These are phyloP conservation scores for Rhodinocichla rosea DNA, from an alignment of 2,113 vertebrate species.

Conservation along the genomic window DNA sequence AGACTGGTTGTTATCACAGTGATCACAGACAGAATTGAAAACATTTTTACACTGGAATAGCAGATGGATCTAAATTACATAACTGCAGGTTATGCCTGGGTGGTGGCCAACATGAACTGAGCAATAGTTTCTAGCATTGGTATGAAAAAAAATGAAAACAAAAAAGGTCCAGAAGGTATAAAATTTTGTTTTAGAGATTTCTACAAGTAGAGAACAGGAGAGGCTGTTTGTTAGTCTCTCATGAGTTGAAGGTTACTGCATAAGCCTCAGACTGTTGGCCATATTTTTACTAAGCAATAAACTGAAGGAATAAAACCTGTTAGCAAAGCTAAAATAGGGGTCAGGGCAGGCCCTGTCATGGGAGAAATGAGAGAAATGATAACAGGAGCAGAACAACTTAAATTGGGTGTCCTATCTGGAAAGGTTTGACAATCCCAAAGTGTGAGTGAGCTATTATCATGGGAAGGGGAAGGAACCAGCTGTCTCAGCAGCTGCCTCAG, in stretches of 20 bases:
- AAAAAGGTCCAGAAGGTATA: neutral
- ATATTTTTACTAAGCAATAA: neutral
- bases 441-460: neutral
- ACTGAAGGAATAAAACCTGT: neutral
- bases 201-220: neutral
- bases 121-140: neutral
- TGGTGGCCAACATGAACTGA: neutral
- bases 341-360: neutral
- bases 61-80: neutral
- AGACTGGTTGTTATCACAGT: neutral
- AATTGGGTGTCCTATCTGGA: neutral
- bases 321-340: neutral
- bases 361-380: neutral
- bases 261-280: neutral
- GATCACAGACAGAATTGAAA: neutral
- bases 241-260: neutral
- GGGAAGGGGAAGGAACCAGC: neutral
- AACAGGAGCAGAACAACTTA: neutral
- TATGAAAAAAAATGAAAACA: neutral
- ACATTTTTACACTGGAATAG: neutral
- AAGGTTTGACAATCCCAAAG: neutral
- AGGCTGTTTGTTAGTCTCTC: neutral
- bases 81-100: neutral
- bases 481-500: constrained; percentile 21
- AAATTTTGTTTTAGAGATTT: neutral